Evolutionary conservation across 1,140 invertebrate species (phyloP), one percentile per base, ranked within the genome.

Genomic region (Megathymus violae): DNA sequence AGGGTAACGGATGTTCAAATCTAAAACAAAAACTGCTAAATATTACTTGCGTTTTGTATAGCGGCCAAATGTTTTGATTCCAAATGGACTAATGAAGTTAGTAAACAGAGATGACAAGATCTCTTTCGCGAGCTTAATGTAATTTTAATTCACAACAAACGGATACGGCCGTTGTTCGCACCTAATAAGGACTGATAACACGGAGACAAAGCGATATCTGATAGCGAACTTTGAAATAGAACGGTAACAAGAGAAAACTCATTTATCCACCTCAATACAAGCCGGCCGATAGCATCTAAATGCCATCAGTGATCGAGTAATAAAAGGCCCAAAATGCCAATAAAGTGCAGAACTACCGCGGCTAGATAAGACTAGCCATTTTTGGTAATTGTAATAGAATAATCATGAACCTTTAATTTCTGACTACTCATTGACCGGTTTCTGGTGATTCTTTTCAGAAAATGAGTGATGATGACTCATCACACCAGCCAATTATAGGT

Each of bases 181-280:
- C 38, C 51, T 56, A 56, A 44, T 51, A 59, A 38, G 54, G 25
- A 36, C 54, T 56, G 63, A 66, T 62, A 70, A 63, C 31, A 17
- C 16, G 58, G 25, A 54, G 62, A 72, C 63, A 73, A 70, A 68
- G 50, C 70, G 61, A 67, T 60, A 64, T 56, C 65, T 64, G 68
- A 74, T 71, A 69, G 58, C 43, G 50, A 72, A 69, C 47, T 72
- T 62, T 63, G 63, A 62, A 72, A 65, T 64, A 60, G 62, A 67
- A 71, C 60, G 47, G 64, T 51, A 58, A 44, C 58, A 47, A 64
- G 61, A 72, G 66, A 70, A 72, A 80, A 76, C 80, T 85, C 82
- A 78, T 87, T 85, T 82, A 80, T 87, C 63, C 76, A 85, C 82
- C 80, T 84, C 83, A 86, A 78, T 84, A 84, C 81, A 81, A 81